These are phyloP conservation scores for Psettodes erumei DNA, from an alignment of 2,113 vertebrate genomes.

Conservation along the genomic window DNA sequence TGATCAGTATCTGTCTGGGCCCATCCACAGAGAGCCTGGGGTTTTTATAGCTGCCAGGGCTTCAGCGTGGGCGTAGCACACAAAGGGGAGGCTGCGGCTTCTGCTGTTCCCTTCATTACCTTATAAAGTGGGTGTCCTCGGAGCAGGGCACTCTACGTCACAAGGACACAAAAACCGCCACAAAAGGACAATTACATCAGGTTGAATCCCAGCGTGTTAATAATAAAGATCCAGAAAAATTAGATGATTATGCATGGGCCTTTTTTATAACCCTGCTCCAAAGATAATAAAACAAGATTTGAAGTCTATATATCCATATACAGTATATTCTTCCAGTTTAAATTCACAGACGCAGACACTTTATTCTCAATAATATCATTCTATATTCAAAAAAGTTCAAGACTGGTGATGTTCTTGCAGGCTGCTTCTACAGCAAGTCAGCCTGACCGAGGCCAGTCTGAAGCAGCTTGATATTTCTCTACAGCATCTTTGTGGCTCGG, in stretches of 20 bases:
- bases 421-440: slow-evolving; percentile 1
- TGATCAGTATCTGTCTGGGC: slow-evolving; percentile 65
- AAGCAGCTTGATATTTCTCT: not conserved
- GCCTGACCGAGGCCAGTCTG: not conserved
- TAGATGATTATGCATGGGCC: not conserved
- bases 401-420: not conserved
- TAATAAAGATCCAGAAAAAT: not conserved
- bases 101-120: slow-evolving; percentile 53
- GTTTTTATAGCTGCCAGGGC: slow-evolving; percentile 74
- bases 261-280: not conserved
- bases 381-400: not conserved
- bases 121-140: slow-evolving; percentile 66
- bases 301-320: not conserved
- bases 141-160: slow-evolving; percentile 59
- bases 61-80: slow-evolving; percentile 73
- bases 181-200: slow-evolving; percentile 55
- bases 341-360: not conserved
- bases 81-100: slow-evolving; percentile 66
- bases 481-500: not conserved
- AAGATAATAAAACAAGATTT: not conserved
- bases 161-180: slow-evolving; percentile 43
- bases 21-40: slow-evolving; percentile 56
- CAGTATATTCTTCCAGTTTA: not conserved
- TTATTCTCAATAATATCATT: not conserved
- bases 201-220: not conserved